Evolutionary conservation across 2,888 invertebrate genomes (phyloP), one percentile per base, ranked within the genome.

Genomic region (Spisula subtruncata): DNA sequence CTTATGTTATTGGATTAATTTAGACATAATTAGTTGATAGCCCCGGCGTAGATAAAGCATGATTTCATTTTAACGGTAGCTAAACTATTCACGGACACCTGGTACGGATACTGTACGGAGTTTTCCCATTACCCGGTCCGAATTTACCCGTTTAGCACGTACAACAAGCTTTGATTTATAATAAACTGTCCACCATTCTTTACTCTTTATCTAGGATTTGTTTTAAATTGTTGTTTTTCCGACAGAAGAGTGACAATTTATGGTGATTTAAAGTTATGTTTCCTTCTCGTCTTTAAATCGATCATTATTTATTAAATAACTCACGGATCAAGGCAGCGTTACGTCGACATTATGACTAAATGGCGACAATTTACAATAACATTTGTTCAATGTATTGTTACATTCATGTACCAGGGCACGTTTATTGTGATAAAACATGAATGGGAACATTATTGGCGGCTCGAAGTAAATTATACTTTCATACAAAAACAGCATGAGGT

Each of bases 11-110:
- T 85, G 92, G 92, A 91, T 92, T 92, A 92, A 92, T 92, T 91
- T 91, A 80, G 84, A 93, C 93, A 91, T 92, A 92, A 93, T 92
- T 92, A 94, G 91, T 93, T 93, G 93, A 94, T 93, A 94, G 90
- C 80, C 90, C 80, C 81, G 83, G 90, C 83, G 88, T 91, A 92
- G 94, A 91, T 92, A 92, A 88, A 83, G 90, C 93, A 92, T 88
- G 90, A 14, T 86, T 85, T 88, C 89, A 88, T 87, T 87, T 41
- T 90, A 91, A 92, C 91, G 71, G 89, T 81, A 86, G 85, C 86
- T 6, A 81, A 51, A 71, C 81, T 81, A 60, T 86, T 86, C 71
- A 86, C 86, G 20, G 48, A 60, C 86, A 86, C 86, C 86, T 86
- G 86, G 80, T 20, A n/a, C 51, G 85, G 85, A 85, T 79, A 80